Conservation (phyloP, 1,140 invertebrate genomes). For the Lutraria rhynchaena region DNA sequence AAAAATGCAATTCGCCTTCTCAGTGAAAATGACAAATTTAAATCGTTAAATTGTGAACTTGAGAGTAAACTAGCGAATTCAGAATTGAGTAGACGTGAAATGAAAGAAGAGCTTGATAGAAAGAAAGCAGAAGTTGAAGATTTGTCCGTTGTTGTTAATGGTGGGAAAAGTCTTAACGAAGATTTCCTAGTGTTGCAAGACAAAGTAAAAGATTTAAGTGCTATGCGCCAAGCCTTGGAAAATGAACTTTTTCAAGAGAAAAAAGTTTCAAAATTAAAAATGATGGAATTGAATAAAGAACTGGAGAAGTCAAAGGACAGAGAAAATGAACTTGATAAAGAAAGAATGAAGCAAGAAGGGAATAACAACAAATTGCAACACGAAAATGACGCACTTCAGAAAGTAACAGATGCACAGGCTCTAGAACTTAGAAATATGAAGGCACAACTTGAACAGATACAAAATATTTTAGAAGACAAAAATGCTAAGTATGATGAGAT, state of each 20-base stretch:
- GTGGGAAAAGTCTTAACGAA: constrained; percentile 37
- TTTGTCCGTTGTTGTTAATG: constrained; percentile 22
- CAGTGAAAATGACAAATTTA: constrained; percentile 43
- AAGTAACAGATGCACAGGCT: constrained; percentile 46
- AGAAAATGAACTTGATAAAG: constrained; percentile 33
- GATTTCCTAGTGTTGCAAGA: constrained; percentile 37
- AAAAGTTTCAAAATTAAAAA: constrained; percentile 37
- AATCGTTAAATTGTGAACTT: background rate
- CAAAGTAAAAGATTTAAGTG: constrained; percentile 36
- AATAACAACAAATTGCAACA: constrained; percentile 25
- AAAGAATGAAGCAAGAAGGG: constrained; percentile 38
- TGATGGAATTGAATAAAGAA: constrained; percentile 43
- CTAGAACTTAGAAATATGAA: constrained; percentile 56
- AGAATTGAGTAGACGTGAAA: constrained; percentile 4
- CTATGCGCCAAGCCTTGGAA: constrained; percentile 27
- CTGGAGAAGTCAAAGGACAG: constrained; percentile 26
- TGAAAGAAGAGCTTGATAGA: constrained; percentile 11
- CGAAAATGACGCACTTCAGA: constrained; percentile 21
- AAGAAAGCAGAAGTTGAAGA: constrained; percentile 40
- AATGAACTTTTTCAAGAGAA: constrained; percentile 54
- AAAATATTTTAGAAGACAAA: constrained; percentile 41
- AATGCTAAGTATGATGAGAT: constrained; percentile 42
- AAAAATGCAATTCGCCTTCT: constrained; percentile 20
- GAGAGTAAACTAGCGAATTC: constrained; percentile 24
- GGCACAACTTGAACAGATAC: constrained; percentile 47